These are phyloP conservation scores for Galago senegalensis DNA, from an alignment of 2,797 vertebrate species.

Conservation along the genomic window DNA sequence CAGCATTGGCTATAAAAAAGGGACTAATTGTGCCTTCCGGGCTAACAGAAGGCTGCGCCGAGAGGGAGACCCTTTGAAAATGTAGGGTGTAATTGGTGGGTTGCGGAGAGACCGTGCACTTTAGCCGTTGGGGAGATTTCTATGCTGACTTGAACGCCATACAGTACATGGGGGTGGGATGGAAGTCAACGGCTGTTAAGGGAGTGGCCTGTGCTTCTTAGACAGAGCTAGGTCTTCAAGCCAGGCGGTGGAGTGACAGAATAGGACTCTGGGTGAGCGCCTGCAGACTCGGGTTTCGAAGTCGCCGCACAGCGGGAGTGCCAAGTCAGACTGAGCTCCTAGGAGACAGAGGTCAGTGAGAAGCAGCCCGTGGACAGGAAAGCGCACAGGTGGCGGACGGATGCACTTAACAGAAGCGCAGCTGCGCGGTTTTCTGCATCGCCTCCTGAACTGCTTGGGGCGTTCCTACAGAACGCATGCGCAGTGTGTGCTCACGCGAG, in stretches of 20 bases:
- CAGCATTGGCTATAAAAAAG: slow-evolving; percentile 78
- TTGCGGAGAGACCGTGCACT: slow-evolving; percentile 75
- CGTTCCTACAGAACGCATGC: neutral
- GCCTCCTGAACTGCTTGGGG: too few relatives aligned
- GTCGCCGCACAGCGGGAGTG: rapidly evolving
- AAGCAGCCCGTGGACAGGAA: neutral
- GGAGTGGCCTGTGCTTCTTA: slow-evolving; percentile 61
- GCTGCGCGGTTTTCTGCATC: neutral
- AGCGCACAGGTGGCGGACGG: neutral
- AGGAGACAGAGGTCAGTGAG: neutral
- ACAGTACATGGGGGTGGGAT: slow-evolving; percentile 64
- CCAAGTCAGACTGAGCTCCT: neutral
- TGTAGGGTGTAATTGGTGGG: slow-evolving; percentile 78
- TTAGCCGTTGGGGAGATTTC: slow-evolving; percentile 23
- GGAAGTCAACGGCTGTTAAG: slow-evolving; percentile 59
- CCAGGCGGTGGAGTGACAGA: neutral
- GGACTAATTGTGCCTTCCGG: slow-evolving; percentile 75
- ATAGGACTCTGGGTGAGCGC: neutral
- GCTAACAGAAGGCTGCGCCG: slow-evolving; percentile 79
- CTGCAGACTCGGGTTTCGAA: too few relatives aligned
- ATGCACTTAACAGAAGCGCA: neutral
- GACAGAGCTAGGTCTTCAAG: slow-evolving; percentile 64
- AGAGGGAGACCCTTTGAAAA: slow-evolving; percentile 74
- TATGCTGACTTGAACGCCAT: slow-evolving; percentile 75
- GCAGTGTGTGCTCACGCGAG: neutral